These are phyloP conservation scores for Dione vanillae DNA, from an alignment of 2,888 invertebrate species.

Conservation along the genomic window DNA sequence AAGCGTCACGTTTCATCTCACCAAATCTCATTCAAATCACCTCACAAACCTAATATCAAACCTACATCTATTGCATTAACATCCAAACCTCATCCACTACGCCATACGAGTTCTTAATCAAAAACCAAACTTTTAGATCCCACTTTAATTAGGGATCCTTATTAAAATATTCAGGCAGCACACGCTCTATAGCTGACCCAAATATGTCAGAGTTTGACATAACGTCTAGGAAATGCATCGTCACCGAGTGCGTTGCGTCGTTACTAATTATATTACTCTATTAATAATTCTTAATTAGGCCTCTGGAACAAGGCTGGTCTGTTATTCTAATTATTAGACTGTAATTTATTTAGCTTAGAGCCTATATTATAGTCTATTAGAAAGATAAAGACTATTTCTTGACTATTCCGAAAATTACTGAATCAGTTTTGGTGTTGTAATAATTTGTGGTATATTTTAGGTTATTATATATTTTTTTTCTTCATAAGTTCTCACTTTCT, in stretches of 20 bases:
- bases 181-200: not conserved
- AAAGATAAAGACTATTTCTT: not conserved
- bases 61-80: too few relatives aligned
- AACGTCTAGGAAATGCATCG: conserved; percentile 18
- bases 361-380: too few relatives aligned
- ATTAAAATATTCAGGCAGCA: conserved; percentile 11
- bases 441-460: too few relatives aligned
- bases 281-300: conserved; percentile 13
- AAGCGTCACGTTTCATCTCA: too few relatives aligned
- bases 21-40: not conserved
- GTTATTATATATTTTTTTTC: too few relatives aligned
- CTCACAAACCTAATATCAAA: too few relatives aligned
- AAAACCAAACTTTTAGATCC: not conserved
- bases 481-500: too few relatives aligned
- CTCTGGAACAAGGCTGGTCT: not conserved
- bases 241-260: conserved; percentile 18
- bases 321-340: not conserved
- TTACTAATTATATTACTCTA: conserved; percentile 5
- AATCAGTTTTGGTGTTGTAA: too few relatives aligned
- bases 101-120: too few relatives aligned
- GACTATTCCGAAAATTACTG: too few relatives aligned
- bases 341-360: not conserved
- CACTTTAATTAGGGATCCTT: conserved; percentile 2
- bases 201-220: conserved; percentile 18
- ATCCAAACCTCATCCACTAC: too few relatives aligned